Evolutionary conservation across 2,797 vertebrate species (phyloP), one percentile per base, ranked within the genome.

Genomic region (Betta splendens): DNA sequence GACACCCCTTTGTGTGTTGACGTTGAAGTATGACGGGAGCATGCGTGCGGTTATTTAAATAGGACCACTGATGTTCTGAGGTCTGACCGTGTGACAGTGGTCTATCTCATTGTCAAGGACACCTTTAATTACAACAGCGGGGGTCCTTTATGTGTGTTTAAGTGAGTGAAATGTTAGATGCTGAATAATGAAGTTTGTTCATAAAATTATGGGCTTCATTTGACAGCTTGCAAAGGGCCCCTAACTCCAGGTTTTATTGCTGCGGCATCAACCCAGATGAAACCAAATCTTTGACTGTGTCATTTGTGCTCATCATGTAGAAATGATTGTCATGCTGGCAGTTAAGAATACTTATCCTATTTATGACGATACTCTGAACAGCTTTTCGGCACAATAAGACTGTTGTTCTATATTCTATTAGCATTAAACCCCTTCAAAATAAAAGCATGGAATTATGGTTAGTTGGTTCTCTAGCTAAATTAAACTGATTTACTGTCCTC

Each of bases 121-220:
- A 89, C 89, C 81, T 87, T 89, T 92, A 92, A 92, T 91, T 92
- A 89, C 85, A 86, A 51, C 89, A 84, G 83, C 83, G 87, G 87
- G 80, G 66, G 58, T 64, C 42, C 18, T 50, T 0, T 52, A 8
- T 55, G 53, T 28, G 52, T 52, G 60, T 38, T 54, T 50, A 58
- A 38, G 25, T 16, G 58, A 38, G 25, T 20, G 35, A 35, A 31
- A 49, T 26, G 13, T 38, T 48, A 33, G 21, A 18, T 45, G 49
- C 25, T 57, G 64, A 60, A 49, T 49, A 65, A 53, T 59, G n/a
- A 48, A 75, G 60, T 45, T 56, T 63, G 28, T 50, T 49, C 20
- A 16, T 44, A 11, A 29, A 18, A 18, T 21, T 15, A 53, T 49
- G 10, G 4, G 2, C n/a, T n/a, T n/a, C n/a, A n/a, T 5, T 18